These are phyloP conservation scores for Hirtodrosophila alboralis DNA, from an alignment of 2,888 invertebrate species.

Conservation along the genomic window DNA sequence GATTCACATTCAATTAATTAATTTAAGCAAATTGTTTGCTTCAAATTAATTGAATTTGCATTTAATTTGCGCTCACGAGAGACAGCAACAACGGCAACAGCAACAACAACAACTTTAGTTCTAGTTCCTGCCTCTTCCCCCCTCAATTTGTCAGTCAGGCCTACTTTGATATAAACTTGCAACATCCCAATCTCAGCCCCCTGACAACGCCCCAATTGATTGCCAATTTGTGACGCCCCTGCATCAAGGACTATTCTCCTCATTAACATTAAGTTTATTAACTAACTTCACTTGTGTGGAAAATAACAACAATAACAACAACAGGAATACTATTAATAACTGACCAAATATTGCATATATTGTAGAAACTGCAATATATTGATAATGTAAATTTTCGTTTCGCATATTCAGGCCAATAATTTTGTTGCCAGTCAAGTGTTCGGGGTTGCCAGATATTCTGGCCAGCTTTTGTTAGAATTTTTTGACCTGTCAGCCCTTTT, in stretches of 20 bases:
- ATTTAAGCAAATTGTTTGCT: slow-evolving; percentile 83
- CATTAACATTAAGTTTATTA: slow-evolving; percentile 53
- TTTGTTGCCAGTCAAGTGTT: too few relatives aligned
- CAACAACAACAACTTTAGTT: slow-evolving; percentile 12
- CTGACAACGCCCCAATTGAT: slow-evolving; percentile 34
- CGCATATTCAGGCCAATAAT: too few relatives aligned
- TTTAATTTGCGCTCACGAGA: slow-evolving; percentile 79
- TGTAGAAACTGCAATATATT: slow-evolving; percentile 29
- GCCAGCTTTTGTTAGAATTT: too few relatives aligned
- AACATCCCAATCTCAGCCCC: not conserved
- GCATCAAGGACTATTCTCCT: not conserved
- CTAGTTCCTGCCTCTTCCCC: slow-evolving; percentile 21
- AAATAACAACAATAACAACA: slow-evolving; percentile 7
- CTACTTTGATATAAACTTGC: too few relatives aligned
- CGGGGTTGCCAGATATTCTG: too few relatives aligned
- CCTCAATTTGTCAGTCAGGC: slow-evolving; percentile 37
- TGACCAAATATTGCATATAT: slow-evolving; percentile 6
- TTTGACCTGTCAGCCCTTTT: too few relatives aligned
- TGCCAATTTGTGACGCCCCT: slow-evolving; percentile 50
- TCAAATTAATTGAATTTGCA: slow-evolving; percentile 83
- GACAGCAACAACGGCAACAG: slow-evolving; percentile 16
- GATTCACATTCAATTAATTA: slow-evolving; percentile 82
- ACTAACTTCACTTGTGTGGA: slow-evolving; percentile 45
- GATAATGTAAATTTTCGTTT: slow-evolving; percentile 1
- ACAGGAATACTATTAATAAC: slow-evolving; percentile 24